Conservation (phyloP, 2,797 vertebrate genomes). For the Gobionotothen gibberifrons region DNA sequence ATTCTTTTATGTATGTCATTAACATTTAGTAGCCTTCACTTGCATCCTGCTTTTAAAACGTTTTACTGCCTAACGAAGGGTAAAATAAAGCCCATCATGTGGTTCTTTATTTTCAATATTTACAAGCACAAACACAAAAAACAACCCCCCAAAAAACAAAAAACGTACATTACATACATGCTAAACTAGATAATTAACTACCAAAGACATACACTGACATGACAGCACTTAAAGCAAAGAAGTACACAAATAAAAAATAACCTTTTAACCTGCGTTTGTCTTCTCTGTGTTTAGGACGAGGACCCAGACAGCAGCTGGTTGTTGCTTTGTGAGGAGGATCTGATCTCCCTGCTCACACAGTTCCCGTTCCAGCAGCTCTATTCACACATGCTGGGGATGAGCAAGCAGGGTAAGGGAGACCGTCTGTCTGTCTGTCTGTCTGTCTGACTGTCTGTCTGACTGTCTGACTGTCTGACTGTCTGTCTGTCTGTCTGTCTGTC, state of each 20-base stretch:
- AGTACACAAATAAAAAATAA: background rate
- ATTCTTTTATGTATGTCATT: background rate
- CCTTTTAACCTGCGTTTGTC: background rate
- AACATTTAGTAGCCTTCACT: background rate
- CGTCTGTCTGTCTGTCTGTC: background rate
- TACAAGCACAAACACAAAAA: too few species aligned
- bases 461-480: background rate
- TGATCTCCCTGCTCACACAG: constrained; percentile 92
- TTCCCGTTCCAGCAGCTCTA: constrained; percentile 97
- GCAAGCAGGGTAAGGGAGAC: constrained; percentile 84
- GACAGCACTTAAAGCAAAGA: too few species aligned
- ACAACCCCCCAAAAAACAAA: too few species aligned
- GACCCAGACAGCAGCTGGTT: constrained; percentile 96
- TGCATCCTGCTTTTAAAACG: background rate
- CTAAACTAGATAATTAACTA: too few species aligned
- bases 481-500: background rate
- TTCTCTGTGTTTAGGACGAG: constrained; percentile 87
- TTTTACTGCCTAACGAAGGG: background rate
- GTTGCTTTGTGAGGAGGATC: constrained; percentile 94
- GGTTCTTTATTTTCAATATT: background rate
- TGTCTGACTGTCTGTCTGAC: background rate
- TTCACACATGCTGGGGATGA: constrained; percentile 94
- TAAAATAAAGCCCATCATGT: background rate
- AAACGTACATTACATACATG: too few species aligned
- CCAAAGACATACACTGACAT: too few species aligned